Evolutionary conservation across 2,888 invertebrate genomes (phyloP).

Genomic region (Calameuta pallipes): DNA sequence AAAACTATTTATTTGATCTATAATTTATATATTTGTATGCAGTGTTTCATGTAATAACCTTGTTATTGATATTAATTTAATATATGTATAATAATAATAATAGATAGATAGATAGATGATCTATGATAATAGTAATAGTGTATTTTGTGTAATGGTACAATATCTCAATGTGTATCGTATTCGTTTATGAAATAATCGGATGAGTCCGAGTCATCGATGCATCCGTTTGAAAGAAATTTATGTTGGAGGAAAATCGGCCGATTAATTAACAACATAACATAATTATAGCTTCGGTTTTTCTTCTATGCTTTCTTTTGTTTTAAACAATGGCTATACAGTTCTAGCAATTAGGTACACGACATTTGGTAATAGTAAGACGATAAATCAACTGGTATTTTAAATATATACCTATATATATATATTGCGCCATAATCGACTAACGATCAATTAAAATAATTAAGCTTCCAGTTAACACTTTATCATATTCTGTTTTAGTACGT

Average conservation of each 20-base stretch:
- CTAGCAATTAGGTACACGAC: neutral
- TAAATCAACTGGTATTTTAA: neutral
- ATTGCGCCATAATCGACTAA: neutral
- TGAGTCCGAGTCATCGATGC: neutral
- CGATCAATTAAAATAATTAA: constrained; percentile 9
- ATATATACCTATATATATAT: neutral
- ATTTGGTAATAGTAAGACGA: neutral
- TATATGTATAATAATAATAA: constrained; percentile 6
- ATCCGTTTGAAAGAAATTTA: neutral
- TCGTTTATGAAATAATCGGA: neutral
- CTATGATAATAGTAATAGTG: constrained; percentile 13
- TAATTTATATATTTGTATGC: constrained; percentile 30
- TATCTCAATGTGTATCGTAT: neutral
- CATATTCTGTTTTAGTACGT: constrained; percentile 12
- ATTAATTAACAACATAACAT: neutral
- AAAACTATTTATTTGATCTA: constrained; percentile 47
- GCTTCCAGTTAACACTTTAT: neutral
- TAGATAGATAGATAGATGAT: constrained; percentile 9
- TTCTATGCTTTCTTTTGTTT: neutral
- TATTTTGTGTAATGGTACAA: constrained; percentile 6
- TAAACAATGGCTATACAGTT: neutral
- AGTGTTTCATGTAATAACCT: constrained; percentile 28
- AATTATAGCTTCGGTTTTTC: neutral
- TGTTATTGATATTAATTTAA: constrained; percentile 30
- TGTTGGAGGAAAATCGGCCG: neutral